Base-by-base conservation (phyloP, 2,888 invertebrate genomes). In the Xanthorhoe designata region DNA sequence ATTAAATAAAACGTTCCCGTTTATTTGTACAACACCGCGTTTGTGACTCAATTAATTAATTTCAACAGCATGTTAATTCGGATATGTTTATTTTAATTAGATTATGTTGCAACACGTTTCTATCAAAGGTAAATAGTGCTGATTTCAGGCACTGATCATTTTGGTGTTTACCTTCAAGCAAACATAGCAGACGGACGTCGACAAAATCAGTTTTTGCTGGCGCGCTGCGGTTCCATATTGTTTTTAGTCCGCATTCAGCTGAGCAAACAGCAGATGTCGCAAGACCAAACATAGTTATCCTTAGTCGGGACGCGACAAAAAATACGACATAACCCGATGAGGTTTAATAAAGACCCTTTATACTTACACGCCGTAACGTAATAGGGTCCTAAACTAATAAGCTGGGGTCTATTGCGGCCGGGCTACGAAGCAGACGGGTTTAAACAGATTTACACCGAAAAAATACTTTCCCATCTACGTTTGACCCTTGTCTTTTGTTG, bases 311-410 rank as follows among this genome's bases (percentile, higher is more conserved):
- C 75, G 52, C 64, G 69, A 75, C 75, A 83, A 85, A 86, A 86
- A 87, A 82, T 79, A 79, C 78, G 75, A 68, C 78, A 71, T 76
- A 73, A 76, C 77, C 77, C 78, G 79, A 82, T 81, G 81, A 80
- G 83, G 81, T 82, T 82, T 85, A 86, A 86, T 88, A 87, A 86
- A 88, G 84, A 82, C 81, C 80, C 86, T 87, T 88, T 87, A 85
- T 83, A 86, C 82, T 82, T 84, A 83, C 84, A 85, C 80, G 78
- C 83, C 80, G 83, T 81, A 77, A 80, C 81, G 83, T 88, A 90
- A 90, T 89, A 86, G 88, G 88, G 86, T 86, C 90, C 90, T 91
- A 91, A 91, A 87, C 90, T 91, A 91, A 91, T 91, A 91, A 86
- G 85, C 81, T 77, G 74, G 77, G 83, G 82, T 81, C 76, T 81